Evolutionary conservation across 1,140 invertebrate genomes (phyloP).

Genomic region (Heliconius eleuchia): DNA sequence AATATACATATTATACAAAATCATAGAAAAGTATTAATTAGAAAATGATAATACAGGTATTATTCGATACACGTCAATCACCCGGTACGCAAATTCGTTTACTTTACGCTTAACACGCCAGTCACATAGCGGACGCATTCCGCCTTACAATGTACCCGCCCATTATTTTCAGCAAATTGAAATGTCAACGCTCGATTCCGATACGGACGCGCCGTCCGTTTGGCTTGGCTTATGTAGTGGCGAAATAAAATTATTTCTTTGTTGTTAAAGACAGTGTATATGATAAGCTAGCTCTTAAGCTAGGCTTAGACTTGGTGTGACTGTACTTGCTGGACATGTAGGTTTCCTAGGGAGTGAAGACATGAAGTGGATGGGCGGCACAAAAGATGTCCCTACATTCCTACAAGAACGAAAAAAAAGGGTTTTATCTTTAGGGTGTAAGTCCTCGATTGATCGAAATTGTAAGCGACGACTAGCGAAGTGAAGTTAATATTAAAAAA

Average conservation of each 20-base stretch:
- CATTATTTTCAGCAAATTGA: conserved; percentile 41
- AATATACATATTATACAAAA: not conserved
- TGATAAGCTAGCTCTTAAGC: too few relatives aligned
- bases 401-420: too few relatives aligned
- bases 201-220: conserved; percentile 10
- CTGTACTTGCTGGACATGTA: too few relatives aligned
- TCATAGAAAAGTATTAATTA: not conserved
- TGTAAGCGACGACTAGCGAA: too few relatives aligned
- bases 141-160: conserved; percentile 33
- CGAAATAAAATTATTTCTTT: not conserved
- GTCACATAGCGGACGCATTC: conserved; percentile 32
- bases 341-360: too few relatives aligned
- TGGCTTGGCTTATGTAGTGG: not conserved
- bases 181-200: conserved; percentile 37
- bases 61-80: conserved; percentile 35
- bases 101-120: conserved; percentile 30
- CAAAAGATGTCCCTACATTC: too few relatives aligned
- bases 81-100: conserved; percentile 34
- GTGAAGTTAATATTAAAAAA: too few relatives aligned
- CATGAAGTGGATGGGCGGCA: too few relatives aligned
- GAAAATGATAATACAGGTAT: conserved; percentile 12
- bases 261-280: not conserved
- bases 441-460: too few relatives aligned
- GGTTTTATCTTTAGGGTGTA: too few relatives aligned
- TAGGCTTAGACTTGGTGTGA: too few relatives aligned